Base-by-base conservation (phyloP, 2,888 invertebrate genomes). In the Spodoptera exigua region DNA sequence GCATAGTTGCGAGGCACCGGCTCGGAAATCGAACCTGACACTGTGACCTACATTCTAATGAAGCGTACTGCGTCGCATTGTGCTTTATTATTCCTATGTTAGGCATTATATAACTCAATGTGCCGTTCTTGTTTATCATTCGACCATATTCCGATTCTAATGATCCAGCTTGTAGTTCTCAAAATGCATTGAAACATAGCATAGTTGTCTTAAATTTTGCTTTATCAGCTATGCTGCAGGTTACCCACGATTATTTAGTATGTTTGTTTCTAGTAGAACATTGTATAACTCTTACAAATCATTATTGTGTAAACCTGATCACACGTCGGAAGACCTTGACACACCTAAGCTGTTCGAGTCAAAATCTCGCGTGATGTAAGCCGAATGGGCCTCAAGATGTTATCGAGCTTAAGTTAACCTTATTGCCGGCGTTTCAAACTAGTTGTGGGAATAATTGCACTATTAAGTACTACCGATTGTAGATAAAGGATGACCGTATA, bases 271-370 rank as follows among this genome's bases (percentile, higher is more conserved):
- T 17, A 36, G 36, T 41, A 51, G 18, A 27, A 16, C 45, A 62
- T 67, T 63, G 1, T 44, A 40, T 39, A 35, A 51, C 52, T 62
- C n/a, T 48, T 67, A 48, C 51, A 54, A 53, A 51, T 32, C 39
- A 5, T 37, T 46, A 61, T 85, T 80, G 85, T 79, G 81, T 79
- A 85, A 88, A 83, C 32, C 46, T 76, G 74, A 81, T 75, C 78
- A 74, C 75, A 72, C 71, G 70, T 69, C 66, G 66, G 13, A 5
- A 21, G 68, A 69, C 89, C 89, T 89, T 87, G 89, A 85, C 89
- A 83, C 82, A 78, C 82, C 83, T 80, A 61, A 74, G 61, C 70
- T 64, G 74, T 70, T 75, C 63, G 61, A 80, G 65, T 59, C 68
- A 76, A 76, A 78, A 73, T 68, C 69, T 61, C 43, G 57, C 64